Evolutionary conservation across 2,113 vertebrate genomes (phyloP).

Genomic region (Varanus salvator): DNA sequence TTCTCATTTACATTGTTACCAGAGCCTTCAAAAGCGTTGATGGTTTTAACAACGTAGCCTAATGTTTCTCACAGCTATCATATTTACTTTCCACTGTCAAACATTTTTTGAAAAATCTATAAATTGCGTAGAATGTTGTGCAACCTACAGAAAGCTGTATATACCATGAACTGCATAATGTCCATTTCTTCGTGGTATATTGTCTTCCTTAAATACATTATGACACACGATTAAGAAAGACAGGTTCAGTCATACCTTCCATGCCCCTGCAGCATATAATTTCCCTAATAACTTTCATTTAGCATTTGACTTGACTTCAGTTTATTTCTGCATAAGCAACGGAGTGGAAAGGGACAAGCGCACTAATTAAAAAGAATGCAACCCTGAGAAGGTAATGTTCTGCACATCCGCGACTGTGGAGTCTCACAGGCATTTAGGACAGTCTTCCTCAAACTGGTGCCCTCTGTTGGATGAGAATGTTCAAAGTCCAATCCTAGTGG

Average conservation of each 20-base stretch:
- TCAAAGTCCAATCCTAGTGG: not conserved
- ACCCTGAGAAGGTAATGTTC: not conserved
- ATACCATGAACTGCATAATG: not conserved
- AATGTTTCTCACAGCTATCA: not conserved
- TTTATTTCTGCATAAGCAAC: not conserved
- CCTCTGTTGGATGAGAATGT: not conserved
- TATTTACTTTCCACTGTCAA: not conserved
- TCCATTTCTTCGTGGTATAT: not conserved
- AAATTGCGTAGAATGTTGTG: not conserved
- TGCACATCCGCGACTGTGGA: not conserved
- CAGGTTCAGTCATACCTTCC: conserved; percentile 6
- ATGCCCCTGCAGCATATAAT: conserved; percentile 26
- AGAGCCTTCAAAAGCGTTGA: not conserved
- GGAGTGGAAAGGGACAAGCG: not conserved
- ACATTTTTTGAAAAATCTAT: not conserved
- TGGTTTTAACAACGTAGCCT: not conserved
- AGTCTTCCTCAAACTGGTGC: too few species aligned
- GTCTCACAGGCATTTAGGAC: not conserved
- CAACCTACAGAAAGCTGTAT: not conserved
- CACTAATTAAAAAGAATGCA: not conserved
- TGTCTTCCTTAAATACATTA: conserved; percentile 16
- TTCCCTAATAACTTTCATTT: conserved; percentile 57
- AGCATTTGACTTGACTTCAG: conserved; percentile 26
- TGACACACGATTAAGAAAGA: conserved; percentile 25
- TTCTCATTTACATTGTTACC: not conserved